Base-by-base conservation (phyloP, 2,113 vertebrate species). In the Mesoclemmys tuberculata region DNA sequence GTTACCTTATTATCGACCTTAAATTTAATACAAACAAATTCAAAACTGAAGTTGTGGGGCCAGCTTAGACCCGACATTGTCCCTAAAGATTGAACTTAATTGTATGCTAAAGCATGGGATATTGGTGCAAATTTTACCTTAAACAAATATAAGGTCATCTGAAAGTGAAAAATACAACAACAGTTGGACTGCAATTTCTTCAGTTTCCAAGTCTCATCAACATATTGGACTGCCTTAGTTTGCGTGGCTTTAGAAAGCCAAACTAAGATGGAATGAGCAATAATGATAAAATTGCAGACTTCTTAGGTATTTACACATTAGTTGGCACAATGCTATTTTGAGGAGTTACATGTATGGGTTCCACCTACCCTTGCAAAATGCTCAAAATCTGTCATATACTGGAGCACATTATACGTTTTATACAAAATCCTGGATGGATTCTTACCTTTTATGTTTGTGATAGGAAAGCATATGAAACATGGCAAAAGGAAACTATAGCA, bases 271-370 rank as follows among this genome's bases (percentile, higher is more conserved):
- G 89, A 95, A 90, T 91, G 91, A 35, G 82, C 52, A 94, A 48
- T 89, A 80, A 78, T 91, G 87, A 94, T 38, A 49, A 87, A 91
- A 89, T 93, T 90, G 35, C 71, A 51, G 11, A 44, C 41, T 26
- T 75, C 35, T 9, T 41, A 75, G 22, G 71, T 46, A 75, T 75
- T 75, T 75, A 44, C 12, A 44, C 24, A 93, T 97, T 95, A 97
- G 68, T 7, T 97, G 92, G 95, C 96, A 91, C 19, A 80, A 97
- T 97, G 96, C 97, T 97, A 96, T 93, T 92, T 83, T 95, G 93
- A 96, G 96, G 96, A 96, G 94, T 97, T 97, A 89, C 95, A 94
- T 95, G 97, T 97, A 95, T 89, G 96, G n/a, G 96, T 88, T 52
- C 97, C 96, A 96, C 95, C 95, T 95, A 85, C 90, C 88, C 61